Evolutionary conservation across 2,113 vertebrate species (phyloP), one percentile per base, ranked within the genome.

Genomic region (Hydropotes inermis): DNA sequence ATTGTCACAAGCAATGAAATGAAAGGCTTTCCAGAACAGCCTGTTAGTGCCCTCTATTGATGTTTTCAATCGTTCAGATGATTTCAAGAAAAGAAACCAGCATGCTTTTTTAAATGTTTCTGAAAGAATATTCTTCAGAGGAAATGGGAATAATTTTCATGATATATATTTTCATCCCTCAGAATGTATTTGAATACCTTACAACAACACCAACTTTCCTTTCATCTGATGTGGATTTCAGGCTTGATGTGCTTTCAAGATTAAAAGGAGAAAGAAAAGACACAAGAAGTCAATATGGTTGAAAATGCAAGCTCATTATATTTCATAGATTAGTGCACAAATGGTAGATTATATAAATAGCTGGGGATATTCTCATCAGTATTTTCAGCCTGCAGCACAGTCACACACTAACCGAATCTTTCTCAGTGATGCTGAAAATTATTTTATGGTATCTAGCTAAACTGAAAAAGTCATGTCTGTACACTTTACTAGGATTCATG

Each of bases 1-100:
- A 17, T 57, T 91, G 81, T 87, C 30, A 64, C 6, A 39, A 61
- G 86, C 82, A n/a, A 21, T 12, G 36, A 43, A 79, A 55, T 23
- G 86, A 95, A 89, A 96, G 30, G 45, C 57, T 97, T 97, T 96
- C n/a, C 52, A 98, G 82, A 95, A 87, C 67, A 96, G 89, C 12
- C 93, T 95, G 82, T 87, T 98, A 94, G 87, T 98, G 96, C 96
- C 95, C 97, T 97, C 97, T 98, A 89, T 89, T 97, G 97, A 89
- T 97, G 58, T 95, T 97, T 97, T 58, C 60, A 10, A 12, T 88
- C 12, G n/a, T 7, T 93, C 95, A 85, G 45, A 70, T 86, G 78
- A 43, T 94, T 98, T 94, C 64, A 45, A 15, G 4, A 28, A 92
- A 61, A 13, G 27, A 88, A 94, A n/a, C 33, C n/a, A 36, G 64